These are phyloP conservation scores for Pipra filicauda DNA, from an alignment of 2,113 vertebrate species.

Conservation along the genomic window DNA sequence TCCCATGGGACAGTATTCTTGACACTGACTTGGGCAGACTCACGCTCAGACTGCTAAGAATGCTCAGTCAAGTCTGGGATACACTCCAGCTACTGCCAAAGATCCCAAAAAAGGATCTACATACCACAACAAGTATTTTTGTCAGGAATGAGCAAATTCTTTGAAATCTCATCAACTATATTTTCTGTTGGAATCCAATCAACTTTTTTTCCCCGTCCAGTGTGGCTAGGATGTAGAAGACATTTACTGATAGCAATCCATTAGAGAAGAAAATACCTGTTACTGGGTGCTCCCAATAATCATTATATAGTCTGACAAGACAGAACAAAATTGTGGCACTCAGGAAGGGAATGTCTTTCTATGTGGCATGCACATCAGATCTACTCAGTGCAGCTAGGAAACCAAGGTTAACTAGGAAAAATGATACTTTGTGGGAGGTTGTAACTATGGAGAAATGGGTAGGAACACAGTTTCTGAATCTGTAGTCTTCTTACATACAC, in stretches of 20 bases:
- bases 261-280: background rate
- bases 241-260: background rate
- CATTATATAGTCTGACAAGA: background rate
- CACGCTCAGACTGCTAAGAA: background rate
- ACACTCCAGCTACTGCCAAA: background rate
- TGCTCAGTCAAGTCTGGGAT: background rate
- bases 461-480: background rate
- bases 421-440: background rate
- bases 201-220: background rate
- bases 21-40: background rate
- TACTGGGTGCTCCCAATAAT: background rate
- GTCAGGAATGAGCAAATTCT: background rate
- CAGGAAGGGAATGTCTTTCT: background rate
- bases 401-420: background rate
- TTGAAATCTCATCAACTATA: background rate
- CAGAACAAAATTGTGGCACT: background rate
- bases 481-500: background rate
- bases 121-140: background rate
- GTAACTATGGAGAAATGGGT: background rate
- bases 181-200: background rate
- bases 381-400: background rate
- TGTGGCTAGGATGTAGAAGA: accelerated
- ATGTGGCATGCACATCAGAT: background rate
- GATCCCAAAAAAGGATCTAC: background rate
- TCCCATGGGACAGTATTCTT: background rate